A percentile compares a stretch with the other conserved stretches of the same genome.
phyloP scores from a whole-genome alignment of 2,797 vertebrate species.

The Phylloscopus collybita region DNA sequence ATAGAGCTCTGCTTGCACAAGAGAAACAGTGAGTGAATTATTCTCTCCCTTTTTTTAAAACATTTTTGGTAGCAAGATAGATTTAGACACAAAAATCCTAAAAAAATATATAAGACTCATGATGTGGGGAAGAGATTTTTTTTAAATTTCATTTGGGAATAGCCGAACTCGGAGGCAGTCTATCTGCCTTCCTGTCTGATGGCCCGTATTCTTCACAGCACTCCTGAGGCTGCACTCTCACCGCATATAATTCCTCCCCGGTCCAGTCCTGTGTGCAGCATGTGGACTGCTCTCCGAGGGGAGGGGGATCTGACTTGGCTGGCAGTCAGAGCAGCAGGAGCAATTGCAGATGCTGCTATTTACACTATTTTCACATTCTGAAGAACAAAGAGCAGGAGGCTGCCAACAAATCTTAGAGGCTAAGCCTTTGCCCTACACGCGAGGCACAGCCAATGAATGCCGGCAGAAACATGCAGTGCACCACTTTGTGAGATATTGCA shows the following conservation, averaged over 20 bases:
- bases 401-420: slow-evolving; percentile 74
- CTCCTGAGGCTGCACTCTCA: slow-evolving; percentile 52
- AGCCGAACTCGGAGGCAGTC: neutral
- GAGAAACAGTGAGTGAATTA: slow-evolving; percentile 34
- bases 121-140: slow-evolving; percentile 17
- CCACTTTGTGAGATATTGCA: slow-evolving; percentile 20
- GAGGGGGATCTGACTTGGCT: slow-evolving; percentile 65
- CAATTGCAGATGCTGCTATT: slow-evolving; percentile 76
- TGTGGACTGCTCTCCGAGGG: slow-evolving; percentile 30
- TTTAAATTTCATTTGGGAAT: slow-evolving; percentile 57
- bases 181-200: slow-evolving; percentile 28
- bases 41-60: slow-evolving; percentile 30
- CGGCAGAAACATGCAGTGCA: slow-evolving; percentile 32
- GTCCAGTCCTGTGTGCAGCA: slow-evolving; percentile 34
- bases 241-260: neutral
- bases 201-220: slow-evolving; percentile 28
- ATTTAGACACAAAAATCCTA: slow-evolving; percentile 13
- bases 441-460: slow-evolving; percentile 27
- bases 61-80: slow-evolving; percentile 48
- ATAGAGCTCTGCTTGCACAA: neutral
- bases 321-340: slow-evolving; percentile 73
- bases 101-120: slow-evolving; percentile 28
- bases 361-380: slow-evolving; percentile 69
- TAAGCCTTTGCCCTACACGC: slow-evolving; percentile 29
- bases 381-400: slow-evolving; percentile 78